Conservation (phyloP, 2,888 invertebrate genomes). For the Trissolcus japonicus region DNA sequence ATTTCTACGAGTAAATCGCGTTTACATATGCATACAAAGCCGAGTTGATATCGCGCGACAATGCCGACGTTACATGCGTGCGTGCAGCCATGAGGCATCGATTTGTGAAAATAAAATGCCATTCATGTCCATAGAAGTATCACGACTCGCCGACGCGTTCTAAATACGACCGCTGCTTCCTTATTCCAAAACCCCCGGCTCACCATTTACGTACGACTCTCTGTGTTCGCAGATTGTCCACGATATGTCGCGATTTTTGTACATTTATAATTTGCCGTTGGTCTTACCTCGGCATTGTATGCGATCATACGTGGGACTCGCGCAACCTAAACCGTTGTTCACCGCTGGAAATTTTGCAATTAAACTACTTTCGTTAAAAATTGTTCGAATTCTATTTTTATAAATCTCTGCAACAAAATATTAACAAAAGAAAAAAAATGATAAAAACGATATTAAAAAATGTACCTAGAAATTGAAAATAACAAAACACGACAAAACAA, state of each 20-base stretch:
- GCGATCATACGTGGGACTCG: conserved; percentile 32
- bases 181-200: conserved; percentile 41
- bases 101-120: conserved; percentile 65
- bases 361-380: too few species aligned
- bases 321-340: not conserved
- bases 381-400: too few species aligned
- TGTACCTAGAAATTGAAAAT: too few species aligned
- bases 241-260: conserved; percentile 45
- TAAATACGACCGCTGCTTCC: conserved; percentile 49
- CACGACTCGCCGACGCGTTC: conserved; percentile 62
- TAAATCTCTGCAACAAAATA: too few species aligned
- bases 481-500: too few species aligned
- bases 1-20: conserved; percentile 64
- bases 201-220: conserved; percentile 37
- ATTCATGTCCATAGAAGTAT: conserved; percentile 66
- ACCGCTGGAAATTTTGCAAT: too few species aligned
- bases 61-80: conserved; percentile 58
- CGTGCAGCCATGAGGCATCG: conserved; percentile 60
- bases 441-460: too few species aligned
- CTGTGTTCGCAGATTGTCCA: conserved; percentile 35
- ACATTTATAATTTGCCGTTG: conserved; percentile 48
- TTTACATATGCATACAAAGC: conserved; percentile 70
- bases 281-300: conserved; percentile 20
- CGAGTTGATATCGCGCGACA: conserved; percentile 61
- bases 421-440: too few species aligned